phyloP scores from a whole-genome alignment of 2,797 vertebrate species.

The Buceros bicornis region DNA sequence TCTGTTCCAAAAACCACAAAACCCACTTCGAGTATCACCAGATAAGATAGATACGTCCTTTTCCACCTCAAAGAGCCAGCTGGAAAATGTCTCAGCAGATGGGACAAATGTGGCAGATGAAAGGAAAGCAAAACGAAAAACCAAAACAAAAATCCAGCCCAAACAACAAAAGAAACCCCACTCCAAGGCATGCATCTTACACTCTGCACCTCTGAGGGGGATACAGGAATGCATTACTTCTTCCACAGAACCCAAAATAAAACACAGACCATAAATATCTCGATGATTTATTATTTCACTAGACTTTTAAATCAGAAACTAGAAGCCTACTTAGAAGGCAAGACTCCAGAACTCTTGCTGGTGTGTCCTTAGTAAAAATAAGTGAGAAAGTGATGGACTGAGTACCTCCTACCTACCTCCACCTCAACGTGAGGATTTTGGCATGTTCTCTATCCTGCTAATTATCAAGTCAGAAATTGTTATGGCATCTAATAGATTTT shows the following conservation, averaged over 20 bases:
- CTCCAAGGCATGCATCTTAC: background rate
- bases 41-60: background rate
- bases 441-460: background rate
- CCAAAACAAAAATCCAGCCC: background rate
- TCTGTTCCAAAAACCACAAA: background rate
- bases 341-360: background rate
- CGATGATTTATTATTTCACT: background rate
- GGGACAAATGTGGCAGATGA: background rate
- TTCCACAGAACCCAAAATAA: background rate
- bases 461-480: background rate
- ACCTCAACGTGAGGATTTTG: background rate
- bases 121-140: background rate
- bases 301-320: conserved; percentile 21
- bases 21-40: background rate
- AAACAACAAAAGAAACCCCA: background rate
- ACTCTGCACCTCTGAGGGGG: background rate
- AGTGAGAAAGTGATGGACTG: background rate
- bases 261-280: background rate
- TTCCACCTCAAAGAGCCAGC: background rate
- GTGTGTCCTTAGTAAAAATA: conserved; percentile 13
- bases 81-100: background rate
- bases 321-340: conserved; percentile 14
- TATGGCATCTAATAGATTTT: background rate
- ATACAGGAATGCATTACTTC: background rate
- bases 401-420: background rate